Evolutionary conservation across 1,140 invertebrate species (phyloP), one percentile per base, ranked within the genome.

Genomic region (Heliconius congener): DNA sequence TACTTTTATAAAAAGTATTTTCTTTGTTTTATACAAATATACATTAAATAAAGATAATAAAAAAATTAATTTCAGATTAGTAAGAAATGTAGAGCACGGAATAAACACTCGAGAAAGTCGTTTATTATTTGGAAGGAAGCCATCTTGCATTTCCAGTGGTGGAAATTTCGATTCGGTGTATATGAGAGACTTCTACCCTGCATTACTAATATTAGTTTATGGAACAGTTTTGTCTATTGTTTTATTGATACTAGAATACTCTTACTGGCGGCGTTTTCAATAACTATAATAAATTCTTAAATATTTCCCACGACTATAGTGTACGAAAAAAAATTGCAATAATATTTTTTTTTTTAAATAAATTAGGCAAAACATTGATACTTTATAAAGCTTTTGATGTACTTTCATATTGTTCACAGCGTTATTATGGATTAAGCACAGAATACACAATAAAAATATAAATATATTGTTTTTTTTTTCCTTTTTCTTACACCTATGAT

Each of bases 81-180:
- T 95, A 52, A 91, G 94, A 83, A 88, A 96, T n/a, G 88, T 91
- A 70, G 96, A 96, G 84, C 95, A 93, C 27, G 96, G 96, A 13
- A 82, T 96, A 2, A 95, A 95, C 79, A 82, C 87, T 46, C 91
- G 96, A 18, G 95, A 95, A 76, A 94, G 95, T 46, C 86, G 85
- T 37, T 83, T 94, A 57, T 87, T 96, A 19, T 96, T 95, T 82
- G 95, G 95, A 1, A 94, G 93, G 76, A 96, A 96, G 85, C 96
- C 96, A 3, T 70, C 84, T 4, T 96, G 96, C 81, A 82, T 80
- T 2, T 90, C 88, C 0, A 86, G 85, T 2, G 93, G 94, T 8
- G 88, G 90, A 2, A 95, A 90, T 74, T 96, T 96, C 75, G 86
- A 93, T 3, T 96, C 95, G 8, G 96, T 96, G 19, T 95, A 95